These are phyloP conservation scores for Brachionus koreanus DNA, from an alignment of 1,140 invertebrate genomes.

Conservation along the genomic window DNA sequence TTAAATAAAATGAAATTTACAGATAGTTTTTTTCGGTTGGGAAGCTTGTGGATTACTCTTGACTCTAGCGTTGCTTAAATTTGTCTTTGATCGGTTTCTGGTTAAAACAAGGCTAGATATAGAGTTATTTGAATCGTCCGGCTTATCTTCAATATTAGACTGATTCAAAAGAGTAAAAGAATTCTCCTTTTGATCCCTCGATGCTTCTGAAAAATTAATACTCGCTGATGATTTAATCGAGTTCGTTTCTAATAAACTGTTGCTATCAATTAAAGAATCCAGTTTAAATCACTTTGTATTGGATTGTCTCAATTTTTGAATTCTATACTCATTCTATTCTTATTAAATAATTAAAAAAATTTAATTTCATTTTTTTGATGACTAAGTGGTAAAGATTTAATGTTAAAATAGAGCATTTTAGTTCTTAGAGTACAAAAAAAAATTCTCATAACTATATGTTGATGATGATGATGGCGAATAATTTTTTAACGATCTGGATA, in stretches of 20 bases:
- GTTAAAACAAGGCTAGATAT: background rate
- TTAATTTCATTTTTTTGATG: background rate
- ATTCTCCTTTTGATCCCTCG: background rate
- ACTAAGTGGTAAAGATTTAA: background rate
- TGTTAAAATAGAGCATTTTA: background rate
- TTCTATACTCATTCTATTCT: background rate
- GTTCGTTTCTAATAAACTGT: background rate
- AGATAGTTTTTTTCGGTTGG: background rate
- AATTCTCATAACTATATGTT: background rate
- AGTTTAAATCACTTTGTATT: background rate
- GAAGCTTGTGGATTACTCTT: background rate
- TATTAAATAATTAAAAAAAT: background rate
- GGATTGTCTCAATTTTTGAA: background rate
- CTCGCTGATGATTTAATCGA: background rate
- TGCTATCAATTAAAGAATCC: slow-evolving; percentile 30
- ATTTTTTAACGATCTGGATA: slow-evolving; percentile 32
- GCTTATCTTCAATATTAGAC: background rate
- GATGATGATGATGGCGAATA: slow-evolving; percentile 43
- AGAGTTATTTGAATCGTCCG: background rate
- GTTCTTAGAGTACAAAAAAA: background rate
- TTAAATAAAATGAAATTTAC: background rate
- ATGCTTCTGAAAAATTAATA: background rate
- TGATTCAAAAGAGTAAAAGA: background rate
- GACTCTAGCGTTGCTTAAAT: background rate
- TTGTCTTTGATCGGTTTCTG: background rate